Percentiles rank a stretch among this genome's conserved stretches.
Conservation (phyloP, 2,888 invertebrate species). For the Drosophila nigritarsus region DNA sequence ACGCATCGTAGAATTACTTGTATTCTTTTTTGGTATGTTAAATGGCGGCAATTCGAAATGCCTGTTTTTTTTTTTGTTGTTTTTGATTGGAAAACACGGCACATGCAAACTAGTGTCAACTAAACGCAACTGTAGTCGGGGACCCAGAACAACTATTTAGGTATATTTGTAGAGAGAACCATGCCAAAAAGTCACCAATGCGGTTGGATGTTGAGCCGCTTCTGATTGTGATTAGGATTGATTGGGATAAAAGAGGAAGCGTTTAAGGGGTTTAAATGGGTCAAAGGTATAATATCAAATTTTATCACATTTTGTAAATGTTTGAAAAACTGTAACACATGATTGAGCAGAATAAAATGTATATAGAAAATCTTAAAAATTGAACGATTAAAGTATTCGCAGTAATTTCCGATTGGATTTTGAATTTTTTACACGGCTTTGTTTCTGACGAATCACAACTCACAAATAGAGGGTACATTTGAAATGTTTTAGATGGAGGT, state of each 20-base stretch:
- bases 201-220: slow-evolving; percentile 1
- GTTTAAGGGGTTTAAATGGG: not conserved
- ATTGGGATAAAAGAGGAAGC: not conserved
- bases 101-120: slow-evolving; percentile 53
- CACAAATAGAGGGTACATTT: slow-evolving; percentile 48
- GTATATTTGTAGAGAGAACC: slow-evolving; percentile 49
- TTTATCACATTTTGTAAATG: slow-evolving; percentile 39
- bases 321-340: slow-evolving; percentile 44
- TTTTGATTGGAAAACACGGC: slow-evolving; percentile 48
- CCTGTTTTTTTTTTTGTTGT: slow-evolving; percentile 24
- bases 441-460: slow-evolving; percentile 45
- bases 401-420: slow-evolving; percentile 38
- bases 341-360: not conserved
- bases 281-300: slow-evolving; percentile 31
- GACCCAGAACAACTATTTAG: slow-evolving; percentile 14
- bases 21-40: slow-evolving; percentile 73
- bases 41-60: slow-evolving; percentile 74
- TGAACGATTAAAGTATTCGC: slow-evolving; percentile 38
- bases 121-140: slow-evolving; percentile 13
- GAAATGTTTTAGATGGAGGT: slow-evolving; percentile 26
- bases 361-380: slow-evolving; percentile 9
- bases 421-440: slow-evolving; percentile 30
- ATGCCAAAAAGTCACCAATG: slow-evolving; percentile 70
- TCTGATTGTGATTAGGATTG: not conserved
- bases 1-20: slow-evolving; percentile 44